Percentiles rank a stretch among this genome's conserved stretches.
phyloP scores from a whole-genome alignment of 2,888 invertebrate genomes.

The Anthophora plumipes region DNA sequence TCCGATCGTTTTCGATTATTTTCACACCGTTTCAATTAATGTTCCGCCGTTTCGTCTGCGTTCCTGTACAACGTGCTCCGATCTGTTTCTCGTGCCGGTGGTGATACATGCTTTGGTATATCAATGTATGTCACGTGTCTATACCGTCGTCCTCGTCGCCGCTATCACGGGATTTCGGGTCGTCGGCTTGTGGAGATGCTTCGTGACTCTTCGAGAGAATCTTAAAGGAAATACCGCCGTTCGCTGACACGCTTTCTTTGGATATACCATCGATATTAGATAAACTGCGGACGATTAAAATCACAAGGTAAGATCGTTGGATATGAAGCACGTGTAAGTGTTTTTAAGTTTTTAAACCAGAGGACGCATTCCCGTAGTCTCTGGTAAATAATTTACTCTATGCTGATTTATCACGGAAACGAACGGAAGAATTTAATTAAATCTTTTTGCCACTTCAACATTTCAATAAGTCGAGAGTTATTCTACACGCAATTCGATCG shows the following conservation, averaged over 20 bases:
- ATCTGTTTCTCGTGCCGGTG: constrained; percentile 64
- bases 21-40: constrained; percentile 11
- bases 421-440: neutral
- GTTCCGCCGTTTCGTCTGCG: constrained; percentile 35
- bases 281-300: constrained; percentile 57
- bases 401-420: neutral
- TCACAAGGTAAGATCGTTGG: constrained; percentile 57
- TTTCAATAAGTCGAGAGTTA: constrained; percentile 6
- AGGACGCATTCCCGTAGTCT: too few relatives aligned
- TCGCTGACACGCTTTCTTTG: constrained; percentile 37
- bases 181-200: constrained; percentile 76
- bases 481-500: constrained; percentile 5
- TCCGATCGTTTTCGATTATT: constrained; percentile 1
- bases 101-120: constrained; percentile 68
- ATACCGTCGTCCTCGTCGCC: constrained; percentile 73
- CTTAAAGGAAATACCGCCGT: constrained; percentile 63
- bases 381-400: too few relatives aligned
- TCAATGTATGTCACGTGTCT: constrained; percentile 80
- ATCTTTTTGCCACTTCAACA: neutral
- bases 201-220: constrained; percentile 79
- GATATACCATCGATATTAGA: constrained; percentile 66
- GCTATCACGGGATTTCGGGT: constrained; percentile 74
- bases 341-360: neutral
- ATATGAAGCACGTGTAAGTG: neutral
- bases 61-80: constrained; percentile 48